These are phyloP conservation scores for Betta splendens DNA, from an alignment of 2,797 vertebrate species.

Conservation along the genomic window DNA sequence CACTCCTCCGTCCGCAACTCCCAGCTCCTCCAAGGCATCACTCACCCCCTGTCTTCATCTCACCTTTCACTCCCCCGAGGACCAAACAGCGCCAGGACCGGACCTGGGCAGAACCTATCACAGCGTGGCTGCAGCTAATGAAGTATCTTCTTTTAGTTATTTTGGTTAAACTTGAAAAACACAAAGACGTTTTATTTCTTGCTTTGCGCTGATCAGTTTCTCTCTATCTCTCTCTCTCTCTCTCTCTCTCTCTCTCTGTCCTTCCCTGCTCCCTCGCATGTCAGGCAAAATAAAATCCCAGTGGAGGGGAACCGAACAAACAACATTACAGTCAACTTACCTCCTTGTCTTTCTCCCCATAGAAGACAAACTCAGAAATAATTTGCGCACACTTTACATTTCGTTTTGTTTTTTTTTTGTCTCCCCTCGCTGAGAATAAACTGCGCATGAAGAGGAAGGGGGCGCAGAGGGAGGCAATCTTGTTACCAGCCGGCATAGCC, in stretches of 20 bases:
- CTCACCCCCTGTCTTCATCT: constrained; percentile 48
- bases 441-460: constrained; percentile 74
- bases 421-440: constrained; percentile 79
- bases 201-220: constrained; percentile 1
- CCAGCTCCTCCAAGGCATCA: constrained; percentile 46
- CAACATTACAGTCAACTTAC: constrained; percentile 54
- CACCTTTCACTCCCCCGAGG: constrained; percentile 22
- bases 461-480: constrained; percentile 80
- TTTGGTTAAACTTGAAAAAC: constrained; percentile 7
- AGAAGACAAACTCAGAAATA: constrained; percentile 72
- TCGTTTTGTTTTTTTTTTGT: constrained; percentile 66
- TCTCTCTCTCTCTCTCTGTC: no score
- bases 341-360: constrained; percentile 44
- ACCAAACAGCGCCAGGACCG: constrained; percentile 47
- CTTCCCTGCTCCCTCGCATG: constrained; percentile 33
- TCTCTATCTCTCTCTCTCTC: constrained; percentile 34
- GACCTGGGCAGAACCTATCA: constrained; percentile 33
- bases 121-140: constrained; percentile 18
- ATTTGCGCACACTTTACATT: constrained; percentile 70
- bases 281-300: constrained; percentile 48
- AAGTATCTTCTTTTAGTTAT: constrained; percentile 24
- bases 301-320: constrained; percentile 32
- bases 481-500: constrained; percentile 81
- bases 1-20: constrained; percentile 54
- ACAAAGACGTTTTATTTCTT: constrained; percentile 10